These are phyloP conservation scores for Okamejei kenojei DNA, from an alignment of 2,797 vertebrate genomes.

Conservation along the genomic window DNA sequence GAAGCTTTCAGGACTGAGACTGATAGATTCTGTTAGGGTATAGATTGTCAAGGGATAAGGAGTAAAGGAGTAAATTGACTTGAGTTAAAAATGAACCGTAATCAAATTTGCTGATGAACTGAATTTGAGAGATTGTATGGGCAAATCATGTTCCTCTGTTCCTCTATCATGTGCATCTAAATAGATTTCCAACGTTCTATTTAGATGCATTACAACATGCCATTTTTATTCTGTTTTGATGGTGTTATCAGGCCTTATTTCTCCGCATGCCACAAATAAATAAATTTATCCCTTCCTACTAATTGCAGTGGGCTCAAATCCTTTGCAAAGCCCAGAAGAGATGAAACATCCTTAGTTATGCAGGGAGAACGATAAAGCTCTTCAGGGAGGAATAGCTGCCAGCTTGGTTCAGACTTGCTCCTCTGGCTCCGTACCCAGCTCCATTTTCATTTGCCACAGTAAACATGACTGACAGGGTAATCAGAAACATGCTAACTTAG, in stretches of 20 bases:
- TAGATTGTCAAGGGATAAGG: neutral
- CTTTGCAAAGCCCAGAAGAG: neutral
- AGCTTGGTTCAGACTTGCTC: slow-evolving; percentile 16
- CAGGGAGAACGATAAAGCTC: neutral
- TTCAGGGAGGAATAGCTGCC: neutral
- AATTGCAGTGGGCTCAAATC: neutral
- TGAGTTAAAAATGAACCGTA: neutral
- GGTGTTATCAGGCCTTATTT: neutral
- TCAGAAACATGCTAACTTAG: slow-evolving; percentile 65
- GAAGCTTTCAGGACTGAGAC: neutral
- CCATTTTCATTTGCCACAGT: slow-evolving; percentile 58
- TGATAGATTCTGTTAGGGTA: neutral
- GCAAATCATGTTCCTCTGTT: neutral
- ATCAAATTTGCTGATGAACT: neutral
- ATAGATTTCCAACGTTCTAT: neutral
- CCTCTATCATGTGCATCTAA: too few species aligned
- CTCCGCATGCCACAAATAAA: neutral
- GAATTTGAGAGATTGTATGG: neutral
- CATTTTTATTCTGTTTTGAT: neutral
- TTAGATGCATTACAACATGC: neutral
- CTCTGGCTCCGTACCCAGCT: neutral
- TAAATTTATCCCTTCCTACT: neutral
- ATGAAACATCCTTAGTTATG: slow-evolving; percentile 1
- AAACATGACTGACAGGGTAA: slow-evolving; percentile 67
- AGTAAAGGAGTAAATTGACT: neutral